Conservation (phyloP, 2,888 invertebrate genomes). For the Buathra laborator region DNA sequence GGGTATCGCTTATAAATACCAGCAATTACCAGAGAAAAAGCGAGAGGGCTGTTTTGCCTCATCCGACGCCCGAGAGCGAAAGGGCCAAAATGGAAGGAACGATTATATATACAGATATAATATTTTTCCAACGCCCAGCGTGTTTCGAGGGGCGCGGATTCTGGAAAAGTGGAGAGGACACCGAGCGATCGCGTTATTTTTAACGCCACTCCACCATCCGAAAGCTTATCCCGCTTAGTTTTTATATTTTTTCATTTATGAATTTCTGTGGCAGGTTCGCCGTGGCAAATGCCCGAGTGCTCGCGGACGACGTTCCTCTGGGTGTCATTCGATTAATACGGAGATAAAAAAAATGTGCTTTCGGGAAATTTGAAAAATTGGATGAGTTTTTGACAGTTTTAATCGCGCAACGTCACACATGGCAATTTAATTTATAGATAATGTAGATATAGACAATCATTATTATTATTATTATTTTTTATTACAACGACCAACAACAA, state of each 20-base stretch:
- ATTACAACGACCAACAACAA: too few species aligned
- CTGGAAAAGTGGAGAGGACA: slow-evolving; percentile 25
- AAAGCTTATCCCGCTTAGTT: slow-evolving; percentile 63
- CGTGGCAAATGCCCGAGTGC: not conserved
- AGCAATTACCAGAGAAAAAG: slow-evolving; percentile 82
- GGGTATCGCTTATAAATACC: slow-evolving; percentile 85
- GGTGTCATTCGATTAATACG: slow-evolving; percentile 51
- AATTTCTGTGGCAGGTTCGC: slow-evolving; percentile 49
- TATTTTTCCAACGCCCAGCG: slow-evolving; percentile 24
- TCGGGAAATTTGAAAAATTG: not conserved
- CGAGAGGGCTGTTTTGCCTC: slow-evolving; percentile 70
- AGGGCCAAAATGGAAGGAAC: slow-evolving; percentile 59
- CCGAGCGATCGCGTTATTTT: slow-evolving; percentile 64
- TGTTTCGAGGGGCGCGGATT: slow-evolving; percentile 47
- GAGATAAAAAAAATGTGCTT: slow-evolving; percentile 15
- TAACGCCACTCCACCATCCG: slow-evolving; percentile 49
- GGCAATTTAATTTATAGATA: not conserved
- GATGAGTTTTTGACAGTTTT: not conserved
- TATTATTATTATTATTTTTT: too few species aligned
- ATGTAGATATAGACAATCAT: too few species aligned
- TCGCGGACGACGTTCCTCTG: not conserved
- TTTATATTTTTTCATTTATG: slow-evolving; percentile 66
- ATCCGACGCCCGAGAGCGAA: slow-evolving; percentile 47
- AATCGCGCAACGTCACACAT: not conserved
- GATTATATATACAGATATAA: slow-evolving; percentile 50